Evolutionary conservation across 2,113 vertebrate genomes (phyloP), one percentile per base, ranked within the genome.

Genomic region (Rynchops niger): DNA sequence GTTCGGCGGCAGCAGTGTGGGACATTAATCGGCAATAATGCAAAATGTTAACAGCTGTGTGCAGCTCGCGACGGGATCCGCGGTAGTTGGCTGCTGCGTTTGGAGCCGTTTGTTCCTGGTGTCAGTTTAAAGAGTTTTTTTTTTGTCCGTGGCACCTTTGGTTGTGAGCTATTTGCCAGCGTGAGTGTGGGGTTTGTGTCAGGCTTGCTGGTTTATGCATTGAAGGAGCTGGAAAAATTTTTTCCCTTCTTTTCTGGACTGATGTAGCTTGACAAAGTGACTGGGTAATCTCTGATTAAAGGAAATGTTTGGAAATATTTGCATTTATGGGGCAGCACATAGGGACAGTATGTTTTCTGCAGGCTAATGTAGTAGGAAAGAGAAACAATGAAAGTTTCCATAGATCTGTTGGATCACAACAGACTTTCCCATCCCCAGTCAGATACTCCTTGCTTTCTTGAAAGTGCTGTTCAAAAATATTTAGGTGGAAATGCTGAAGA

Each of bases 21-120:
- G 90, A 96, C 94, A 97, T 93, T 88, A 89, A 40, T 72, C 74
- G 85, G 53, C 88, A 90, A 36, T 78, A 82, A 88, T 40, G 85
- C 69, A 74, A 85, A 96, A 96, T 65, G 72, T 21, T 93, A 56
- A 62, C 30, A 92, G 84, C 93, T 94, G 93, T 67, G 70, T 32
- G 30, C 50, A 34, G 32, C 61, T 76, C 36, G 4, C 53, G 23
- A 63, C 4, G 30, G 40, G 38, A 25, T 27, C 10, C 2, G 0
- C 9, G 3, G 34, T 38, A 36, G 32, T 27, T 77, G 50, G 50
- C 45, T 58, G 49, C 73, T 59, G 25, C 1, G 0, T n/a, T 86
- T 11, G 63, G 53, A 84, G 55, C 34, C 15, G 7, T 74, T 45
- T 83, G 21, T 5, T 85, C 50, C 85, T 61, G 42, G 16, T 17